Conservation (phyloP, 2,113 vertebrate species). For the Dissostichus mawsoni region DNA sequence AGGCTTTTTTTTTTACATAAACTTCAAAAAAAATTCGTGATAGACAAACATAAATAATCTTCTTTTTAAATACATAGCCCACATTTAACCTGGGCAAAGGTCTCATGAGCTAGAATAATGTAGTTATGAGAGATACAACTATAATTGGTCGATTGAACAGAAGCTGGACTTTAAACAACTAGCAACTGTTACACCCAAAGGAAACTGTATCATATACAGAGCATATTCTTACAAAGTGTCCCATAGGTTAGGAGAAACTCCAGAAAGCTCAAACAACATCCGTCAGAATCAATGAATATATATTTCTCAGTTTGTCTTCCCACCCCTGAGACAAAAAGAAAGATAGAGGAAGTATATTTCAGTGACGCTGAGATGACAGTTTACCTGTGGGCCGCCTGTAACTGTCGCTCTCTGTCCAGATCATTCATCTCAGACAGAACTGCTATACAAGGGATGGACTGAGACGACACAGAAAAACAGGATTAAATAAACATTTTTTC, state of each 20-base stretch:
- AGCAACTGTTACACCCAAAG: neutral
- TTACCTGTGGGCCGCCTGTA: constrained; percentile 67
- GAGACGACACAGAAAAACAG: constrained; percentile 41
- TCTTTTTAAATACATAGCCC: no score
- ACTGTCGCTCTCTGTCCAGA: constrained; percentile 70
- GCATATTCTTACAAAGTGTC: neutral
- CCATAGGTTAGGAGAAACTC: no score
- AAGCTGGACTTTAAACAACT: neutral
- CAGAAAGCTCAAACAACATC: neutral
- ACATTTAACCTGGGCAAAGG: no score
- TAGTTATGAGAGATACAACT: neutral
- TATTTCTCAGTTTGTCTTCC: neutral
- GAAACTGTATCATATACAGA: no score
- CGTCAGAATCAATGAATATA: neutral
- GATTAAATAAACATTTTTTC: constrained; percentile 21
- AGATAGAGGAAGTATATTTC: neutral
- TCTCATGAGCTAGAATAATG: neutral
- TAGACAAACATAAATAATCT: neutral
- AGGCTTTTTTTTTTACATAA: neutral
- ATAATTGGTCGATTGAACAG: neutral
- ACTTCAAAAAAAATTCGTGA: neutral
- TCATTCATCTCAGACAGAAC: constrained; percentile 78
- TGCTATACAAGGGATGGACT: constrained; percentile 79
- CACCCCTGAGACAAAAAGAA: neutral
- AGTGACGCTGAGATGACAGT: neutral